These are phyloP conservation scores for Acanthurus lineatus DNA, from an alignment of 2,797 vertebrate species.

Conservation along the genomic window DNA sequence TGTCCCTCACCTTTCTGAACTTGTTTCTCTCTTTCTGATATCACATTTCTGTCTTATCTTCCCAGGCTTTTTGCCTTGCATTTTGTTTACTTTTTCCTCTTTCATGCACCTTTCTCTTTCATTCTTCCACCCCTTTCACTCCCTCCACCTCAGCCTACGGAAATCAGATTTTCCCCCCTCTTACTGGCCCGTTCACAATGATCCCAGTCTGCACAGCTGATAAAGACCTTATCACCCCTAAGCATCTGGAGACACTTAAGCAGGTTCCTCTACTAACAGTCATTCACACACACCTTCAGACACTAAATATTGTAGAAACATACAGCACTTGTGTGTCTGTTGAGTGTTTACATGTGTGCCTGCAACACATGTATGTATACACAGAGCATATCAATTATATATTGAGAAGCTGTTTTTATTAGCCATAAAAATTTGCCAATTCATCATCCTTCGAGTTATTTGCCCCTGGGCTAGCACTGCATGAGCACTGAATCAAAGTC, in stretches of 20 bases:
- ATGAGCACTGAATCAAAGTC: slow-evolving; percentile 11
- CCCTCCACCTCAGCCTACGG: slow-evolving; percentile 36
- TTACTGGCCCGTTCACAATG: slow-evolving; percentile 76
- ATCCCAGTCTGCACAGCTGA: slow-evolving; percentile 72
- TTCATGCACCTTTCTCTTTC: slow-evolving; percentile 10
- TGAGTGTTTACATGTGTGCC: background rate
- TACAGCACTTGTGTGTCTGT: background rate
- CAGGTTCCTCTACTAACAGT: slow-evolving; percentile 54
- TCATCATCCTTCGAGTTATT: background rate
- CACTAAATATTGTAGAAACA: slow-evolving; percentile 32
- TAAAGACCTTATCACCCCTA: slow-evolving; percentile 75
- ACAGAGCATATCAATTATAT: background rate
- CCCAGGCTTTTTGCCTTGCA: slow-evolving; percentile 24
- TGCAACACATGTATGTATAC: background rate
- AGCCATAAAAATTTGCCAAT: no score
- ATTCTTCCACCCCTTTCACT: background rate
- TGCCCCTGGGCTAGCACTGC: no score
- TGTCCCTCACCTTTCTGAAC: slow-evolving; percentile 41
- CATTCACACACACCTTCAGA: slow-evolving; percentile 54
- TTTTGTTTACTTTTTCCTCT: slow-evolving; percentile 34
- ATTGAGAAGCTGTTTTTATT: background rate
- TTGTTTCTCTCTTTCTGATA: slow-evolving; percentile 14
- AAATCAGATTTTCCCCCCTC: slow-evolving; percentile 67
- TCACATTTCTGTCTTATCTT: slow-evolving; percentile 43
- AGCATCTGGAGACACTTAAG: slow-evolving; percentile 80